Base-by-base conservation (phyloP, 1,140 invertebrate genomes). In the Drosophila pectinifera region DNA sequence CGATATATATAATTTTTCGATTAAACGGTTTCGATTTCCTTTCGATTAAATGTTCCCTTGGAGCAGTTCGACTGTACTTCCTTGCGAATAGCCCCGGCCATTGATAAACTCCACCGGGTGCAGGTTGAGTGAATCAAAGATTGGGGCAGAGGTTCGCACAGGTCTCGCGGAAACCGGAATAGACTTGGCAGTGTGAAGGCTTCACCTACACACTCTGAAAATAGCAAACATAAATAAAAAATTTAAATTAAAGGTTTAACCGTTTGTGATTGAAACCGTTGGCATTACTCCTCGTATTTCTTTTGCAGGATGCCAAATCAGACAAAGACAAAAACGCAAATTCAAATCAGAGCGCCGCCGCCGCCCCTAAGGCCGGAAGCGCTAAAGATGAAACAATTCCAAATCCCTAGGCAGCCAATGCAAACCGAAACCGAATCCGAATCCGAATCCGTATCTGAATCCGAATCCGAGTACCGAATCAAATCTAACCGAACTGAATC, bases 221-320 rank as follows among this genome's bases (percentile, higher is more conserved):
- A 31, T 31, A 31, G 28, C 8, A 31, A 31, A 31, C 10, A 31
- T 3, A 31, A 42, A 11, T 39, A 24, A 34, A 24, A 55, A 6
- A 26, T n/a, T 42, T 3, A 13, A 42, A 22, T 39, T 26, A 34
- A 31, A 53, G 18, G 16, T 11, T 1, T 24, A 14, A 13, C 22
- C 18, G 51, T 5, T 69, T 54, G 45, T 56, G 31, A 56, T 53
- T 56, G 39, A 69, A 72, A 34, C 18, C 58, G 68, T 73, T 82
- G 72, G 74, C 72, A 85, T 65, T 74, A 63, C 73, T 64, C 51
- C 73, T 64, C 55, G 72, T 82, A 77, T 73, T 85, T 91, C 73
- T 81, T 78, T 91, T 91, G 68, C 90, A 91, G 90, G 90, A 91
- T 89, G 83, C 80, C 76, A 91, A 89, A 45, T 57, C 65, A 85